These are phyloP conservation scores for Lithophane socia DNA, from an alignment of 2,888 invertebrate genomes.

Conservation along the genomic window DNA sequence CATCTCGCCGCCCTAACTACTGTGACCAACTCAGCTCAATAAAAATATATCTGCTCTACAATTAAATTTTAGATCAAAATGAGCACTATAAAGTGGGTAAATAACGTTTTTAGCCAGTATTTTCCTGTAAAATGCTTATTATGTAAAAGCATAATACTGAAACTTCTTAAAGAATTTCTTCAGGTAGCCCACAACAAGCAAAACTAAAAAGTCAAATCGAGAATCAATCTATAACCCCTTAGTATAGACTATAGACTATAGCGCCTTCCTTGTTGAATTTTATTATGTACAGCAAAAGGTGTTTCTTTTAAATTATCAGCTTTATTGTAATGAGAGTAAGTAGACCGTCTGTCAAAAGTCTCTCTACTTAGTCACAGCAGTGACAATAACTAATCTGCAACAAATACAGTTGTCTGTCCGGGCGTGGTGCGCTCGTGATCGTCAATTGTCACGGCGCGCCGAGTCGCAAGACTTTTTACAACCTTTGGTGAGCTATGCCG, in stretches of 20 bases:
- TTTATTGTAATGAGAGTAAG: slow-evolving; percentile 36
- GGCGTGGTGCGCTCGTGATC: slow-evolving; percentile 82
- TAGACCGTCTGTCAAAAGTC: slow-evolving; percentile 31
- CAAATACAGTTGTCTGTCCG: slow-evolving; percentile 73
- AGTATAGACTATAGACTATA: slow-evolving; percentile 13
- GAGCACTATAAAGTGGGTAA: slow-evolving; percentile 6
- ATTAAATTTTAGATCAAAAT: background rate
- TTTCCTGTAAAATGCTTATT: slow-evolving; percentile 12
- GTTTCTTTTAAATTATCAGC: slow-evolving; percentile 27
- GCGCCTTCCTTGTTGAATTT: slow-evolving; percentile 37
- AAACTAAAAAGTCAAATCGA: slow-evolving; percentile 20
- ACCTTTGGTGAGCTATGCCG: slow-evolving; percentile 87
- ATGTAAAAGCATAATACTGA: slow-evolving; percentile 13
- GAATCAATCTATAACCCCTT: slow-evolving; percentile 38
- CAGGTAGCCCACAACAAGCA: slow-evolving; percentile 6
- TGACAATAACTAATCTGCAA: slow-evolving; percentile 79
- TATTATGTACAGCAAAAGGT: slow-evolving; percentile 32
- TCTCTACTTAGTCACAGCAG: slow-evolving; percentile 54
- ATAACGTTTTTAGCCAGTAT: background rate
- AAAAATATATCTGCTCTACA: background rate
- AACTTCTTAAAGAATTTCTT: slow-evolving; percentile 8
- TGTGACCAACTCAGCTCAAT: slow-evolving; percentile 68
- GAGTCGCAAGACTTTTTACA: slow-evolving; percentile 84
- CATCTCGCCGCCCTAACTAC: slow-evolving; percentile 71
- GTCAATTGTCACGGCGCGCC: slow-evolving; percentile 76